These are phyloP conservation scores for Sphaeridia pumilis DNA, from an alignment of 2,888 invertebrate genomes.

Conservation along the genomic window DNA sequence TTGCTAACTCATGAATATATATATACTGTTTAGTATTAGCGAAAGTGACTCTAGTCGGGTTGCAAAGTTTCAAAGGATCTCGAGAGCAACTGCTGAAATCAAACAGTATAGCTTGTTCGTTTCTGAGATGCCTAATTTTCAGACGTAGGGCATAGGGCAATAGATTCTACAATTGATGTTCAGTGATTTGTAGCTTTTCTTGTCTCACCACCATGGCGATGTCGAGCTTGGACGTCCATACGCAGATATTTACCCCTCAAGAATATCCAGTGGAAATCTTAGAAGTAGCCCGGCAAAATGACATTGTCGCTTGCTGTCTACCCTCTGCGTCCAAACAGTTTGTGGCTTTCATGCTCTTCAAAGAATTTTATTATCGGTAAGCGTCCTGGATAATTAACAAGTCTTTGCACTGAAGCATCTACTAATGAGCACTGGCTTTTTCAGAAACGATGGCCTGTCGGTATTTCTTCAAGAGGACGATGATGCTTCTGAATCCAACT, in stretches of 20 bases:
- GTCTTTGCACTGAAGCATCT: too few relatives aligned
- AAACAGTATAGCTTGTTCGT: too few relatives aligned
- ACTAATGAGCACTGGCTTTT: too few relatives aligned
- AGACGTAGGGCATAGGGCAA: too few relatives aligned
- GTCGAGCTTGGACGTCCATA: slow-evolving; percentile 33
- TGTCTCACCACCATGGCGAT: slow-evolving; percentile 24
- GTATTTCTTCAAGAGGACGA: slow-evolving; percentile 30
- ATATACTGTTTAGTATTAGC: too few relatives aligned
- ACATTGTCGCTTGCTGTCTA: slow-evolving; percentile 33
- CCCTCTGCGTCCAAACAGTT: slow-evolving; percentile 35
- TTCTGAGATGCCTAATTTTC: too few relatives aligned
- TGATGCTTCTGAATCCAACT: slow-evolving; percentile 3
- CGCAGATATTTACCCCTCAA: slow-evolving; percentile 36
- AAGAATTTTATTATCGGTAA: slow-evolving; percentile 35
- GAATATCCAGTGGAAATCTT: slow-evolving; percentile 36
- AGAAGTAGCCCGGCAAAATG: slow-evolving; percentile 30
- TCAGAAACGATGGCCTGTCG: slow-evolving; percentile 28
- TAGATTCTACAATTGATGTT: too few relatives aligned
- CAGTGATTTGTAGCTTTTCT: background rate
- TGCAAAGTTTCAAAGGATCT: too few relatives aligned
- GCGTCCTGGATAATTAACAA: too few relatives aligned
- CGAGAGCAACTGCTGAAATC: too few relatives aligned
- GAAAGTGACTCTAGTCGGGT: too few relatives aligned
- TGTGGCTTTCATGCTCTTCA: slow-evolving; percentile 35
- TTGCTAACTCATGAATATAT: too few relatives aligned